Evolutionary conservation across 2,888 invertebrate species (phyloP), one percentile per base, ranked within the genome.

Genomic region (Caenorhabditis drosophilae): DNA sequence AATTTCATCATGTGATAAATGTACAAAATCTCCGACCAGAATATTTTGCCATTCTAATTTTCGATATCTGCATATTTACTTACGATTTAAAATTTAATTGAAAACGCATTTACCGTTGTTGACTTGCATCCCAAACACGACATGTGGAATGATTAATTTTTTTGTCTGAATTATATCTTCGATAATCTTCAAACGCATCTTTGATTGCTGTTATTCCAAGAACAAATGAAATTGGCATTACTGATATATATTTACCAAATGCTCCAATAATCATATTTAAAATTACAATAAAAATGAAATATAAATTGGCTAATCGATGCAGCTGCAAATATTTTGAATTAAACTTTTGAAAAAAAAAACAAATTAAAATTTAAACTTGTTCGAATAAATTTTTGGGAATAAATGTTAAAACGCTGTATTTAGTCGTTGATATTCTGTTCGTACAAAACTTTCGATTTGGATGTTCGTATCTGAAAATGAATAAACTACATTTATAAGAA

Each of bases 301-400:
- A 96, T 83, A 97, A 88, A 88, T 97, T 97, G 70, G 96, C 96
- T 83, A 94, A 92, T 60, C 96, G 89, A 86, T 95, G 95, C 85
- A 96, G 95, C 87, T 97, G 95, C 27, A 71, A 59, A 25, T 11
- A 20, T 15, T 31, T 31, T 31, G 6, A 9, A 6, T 9, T 6
- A 31, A 6, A 31, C 6, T 31, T 31, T 31, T 31, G 22, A 4
- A 51, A 15, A 31, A 35, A 23, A 22, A 31, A 12, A 27, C n/a
- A 46, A 41, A 41, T 27, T 31, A 44, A 53, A 31, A 15, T 3
- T n/a, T 27, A 40, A n/a, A 73, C 76, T 64, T 97, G 79, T 87
- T 96, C 95, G 85, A 95, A 89, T 66, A 97, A 87, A 86, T 96
- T 96, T 86, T 94, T 92, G 58, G 96, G 96, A 84, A 97, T 87